Conservation (phyloP, 1,140 invertebrate genomes). For the Caenorhabditis latens region DNA sequence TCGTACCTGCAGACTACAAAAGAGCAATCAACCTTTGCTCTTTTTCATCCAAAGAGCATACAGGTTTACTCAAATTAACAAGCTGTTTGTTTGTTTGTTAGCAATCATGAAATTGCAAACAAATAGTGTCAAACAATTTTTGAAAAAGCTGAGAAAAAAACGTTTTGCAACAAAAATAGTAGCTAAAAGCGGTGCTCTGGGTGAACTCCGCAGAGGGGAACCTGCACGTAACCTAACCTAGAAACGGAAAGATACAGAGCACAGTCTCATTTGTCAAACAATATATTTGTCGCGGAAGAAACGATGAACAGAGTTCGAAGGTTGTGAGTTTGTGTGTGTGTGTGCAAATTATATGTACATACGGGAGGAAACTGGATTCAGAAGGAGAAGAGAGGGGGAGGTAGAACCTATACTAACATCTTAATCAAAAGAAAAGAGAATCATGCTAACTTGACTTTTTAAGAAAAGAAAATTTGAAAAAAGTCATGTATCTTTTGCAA, state of each 20-base stretch:
- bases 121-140: background rate
- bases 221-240: constrained; percentile 46
- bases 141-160: background rate
- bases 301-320: constrained; percentile 47
- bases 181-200: background rate
- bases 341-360: constrained; percentile 52
- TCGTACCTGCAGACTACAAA: background rate
- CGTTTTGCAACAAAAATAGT: constrained; percentile 21
- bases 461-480: background rate
- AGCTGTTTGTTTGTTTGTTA: background rate
- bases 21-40: constrained; percentile 22
- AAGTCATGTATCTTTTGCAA: background rate
- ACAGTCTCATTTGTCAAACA: constrained; percentile 8
- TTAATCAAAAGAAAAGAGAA: constrained; percentile 27
- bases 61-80: background rate
- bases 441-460: background rate
- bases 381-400: no score
- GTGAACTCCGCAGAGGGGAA: background rate
- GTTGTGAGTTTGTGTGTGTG: constrained; percentile 24
- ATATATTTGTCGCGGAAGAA: constrained; percentile 5
- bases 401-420: background rate
- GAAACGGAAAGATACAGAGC: background rate
- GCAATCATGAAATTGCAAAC: constrained; percentile 9
- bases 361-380: constrained; percentile 22
- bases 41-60: background rate